Evolutionary conservation across 2,797 vertebrate species (phyloP).

Genomic region (Sebastes minor): DNA sequence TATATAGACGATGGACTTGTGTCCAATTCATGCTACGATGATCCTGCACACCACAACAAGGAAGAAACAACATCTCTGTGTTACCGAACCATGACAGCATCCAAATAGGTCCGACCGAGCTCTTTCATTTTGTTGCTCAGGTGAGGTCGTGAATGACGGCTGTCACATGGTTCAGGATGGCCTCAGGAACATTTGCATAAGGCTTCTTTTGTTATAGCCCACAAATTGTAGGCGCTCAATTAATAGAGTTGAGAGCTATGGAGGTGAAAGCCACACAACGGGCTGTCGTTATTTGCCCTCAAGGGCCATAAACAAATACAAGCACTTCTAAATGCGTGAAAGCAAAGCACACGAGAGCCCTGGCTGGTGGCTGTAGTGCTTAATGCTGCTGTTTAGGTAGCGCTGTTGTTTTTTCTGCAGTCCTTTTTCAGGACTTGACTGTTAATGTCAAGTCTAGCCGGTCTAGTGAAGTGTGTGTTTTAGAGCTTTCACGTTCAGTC

Average conservation of each 20-base stretch:
- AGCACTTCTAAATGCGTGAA: constrained; percentile 11
- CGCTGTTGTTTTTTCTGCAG: background rate
- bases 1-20: background rate
- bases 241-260: background rate
- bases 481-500: constrained; percentile 34
- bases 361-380: background rate
- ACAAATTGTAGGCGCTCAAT: background rate
- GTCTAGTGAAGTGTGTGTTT: constrained; percentile 34
- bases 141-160: constrained; percentile 35
- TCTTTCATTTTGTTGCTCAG: constrained; percentile 28
- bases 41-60: background rate
- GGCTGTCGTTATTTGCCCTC: constrained; percentile 37
- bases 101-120: constrained; percentile 54
- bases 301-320: constrained; percentile 47
- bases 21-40: background rate
- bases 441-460: constrained; percentile 20
- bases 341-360: constrained; percentile 9
- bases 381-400: background rate
- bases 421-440: constrained; percentile 34
- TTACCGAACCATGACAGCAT: constrained; percentile 48
- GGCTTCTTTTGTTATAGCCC: constrained; percentile 20
- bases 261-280: background rate
- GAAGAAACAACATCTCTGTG: constrained; percentile 16
- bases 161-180: background rate
- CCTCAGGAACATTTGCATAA: constrained; percentile 21